A percentile compares a stretch with the other conserved stretches of the same genome.
phyloP scores from a whole-genome alignment of 2,888 invertebrate species.

The Drosophila antonietae region DNA sequence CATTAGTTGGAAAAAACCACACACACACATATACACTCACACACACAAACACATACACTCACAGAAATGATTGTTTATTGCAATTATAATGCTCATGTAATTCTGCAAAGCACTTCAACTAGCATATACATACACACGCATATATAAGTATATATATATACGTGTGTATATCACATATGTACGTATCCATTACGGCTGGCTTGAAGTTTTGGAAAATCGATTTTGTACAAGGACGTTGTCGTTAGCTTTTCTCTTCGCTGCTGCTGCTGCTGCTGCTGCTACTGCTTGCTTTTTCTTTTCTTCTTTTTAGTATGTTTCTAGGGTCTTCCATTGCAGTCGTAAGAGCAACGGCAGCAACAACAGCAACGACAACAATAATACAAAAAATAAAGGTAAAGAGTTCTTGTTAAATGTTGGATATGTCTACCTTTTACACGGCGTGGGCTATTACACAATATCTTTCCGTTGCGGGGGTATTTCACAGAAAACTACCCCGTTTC shows the following conservation, averaged over 20 bases:
- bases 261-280: background rate
- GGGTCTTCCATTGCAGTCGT: slow-evolving; percentile 45
- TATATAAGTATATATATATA: slow-evolving; percentile 38
- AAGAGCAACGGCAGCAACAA: slow-evolving; percentile 1
- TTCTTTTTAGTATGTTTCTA: slow-evolving; percentile 14
- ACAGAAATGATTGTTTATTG: slow-evolving; percentile 17
- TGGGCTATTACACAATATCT: slow-evolving; percentile 72
- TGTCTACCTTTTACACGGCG: slow-evolving; percentile 77
- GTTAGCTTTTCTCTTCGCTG: slow-evolving; percentile 35
- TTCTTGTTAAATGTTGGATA: slow-evolving; percentile 42
- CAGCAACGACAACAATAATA: slow-evolving; percentile 18
- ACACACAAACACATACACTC: slow-evolving; percentile 24
- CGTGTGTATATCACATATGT: slow-evolving; percentile 10
- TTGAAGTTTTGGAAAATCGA: slow-evolving; percentile 83
- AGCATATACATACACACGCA: slow-evolving; percentile 14
- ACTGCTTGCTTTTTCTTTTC: slow-evolving; percentile 2
- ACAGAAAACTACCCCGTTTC: slow-evolving; percentile 74
- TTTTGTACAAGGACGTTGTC: slow-evolving; percentile 82
- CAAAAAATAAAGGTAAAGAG: slow-evolving; percentile 33
- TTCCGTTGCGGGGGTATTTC: slow-evolving; percentile 61
- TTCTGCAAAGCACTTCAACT: slow-evolving; percentile 34
- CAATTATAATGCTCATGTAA: slow-evolving; percentile 24
- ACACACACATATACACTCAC: slow-evolving; percentile 21
- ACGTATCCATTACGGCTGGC: slow-evolving; percentile 65
- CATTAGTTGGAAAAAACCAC: slow-evolving; percentile 10